Evolutionary conservation across 2,797 vertebrate species (phyloP).

Genomic region (Hypotaenidia okinawae): DNA sequence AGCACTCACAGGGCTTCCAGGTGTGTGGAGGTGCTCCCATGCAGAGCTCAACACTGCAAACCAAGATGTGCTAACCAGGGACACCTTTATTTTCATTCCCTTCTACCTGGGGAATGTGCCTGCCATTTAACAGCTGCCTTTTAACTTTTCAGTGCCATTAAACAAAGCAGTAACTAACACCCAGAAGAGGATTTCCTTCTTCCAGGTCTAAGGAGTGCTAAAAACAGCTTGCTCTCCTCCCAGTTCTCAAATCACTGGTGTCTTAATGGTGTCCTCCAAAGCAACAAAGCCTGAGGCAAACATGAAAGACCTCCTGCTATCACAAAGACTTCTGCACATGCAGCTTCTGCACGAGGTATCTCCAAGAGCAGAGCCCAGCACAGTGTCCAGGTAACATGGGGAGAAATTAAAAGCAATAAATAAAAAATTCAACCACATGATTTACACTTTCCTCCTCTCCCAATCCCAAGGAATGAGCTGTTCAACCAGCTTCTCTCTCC

Average conservation of each 20-base stretch:
- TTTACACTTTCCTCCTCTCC: neutral
- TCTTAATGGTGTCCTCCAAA: neutral
- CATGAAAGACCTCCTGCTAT: neutral
- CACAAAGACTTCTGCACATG: neutral
- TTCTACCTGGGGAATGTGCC: neutral
- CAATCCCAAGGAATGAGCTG: neutral
- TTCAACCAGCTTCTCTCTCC: neutral
- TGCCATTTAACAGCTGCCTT: neutral
- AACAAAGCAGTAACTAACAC: neutral
- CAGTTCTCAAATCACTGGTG: neutral
- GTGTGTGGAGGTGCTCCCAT: neutral
- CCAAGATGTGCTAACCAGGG: neutral
- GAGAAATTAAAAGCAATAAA: neutral
- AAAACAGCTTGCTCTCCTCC: neutral
- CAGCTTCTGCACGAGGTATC: neutral
- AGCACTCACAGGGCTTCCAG: neutral
- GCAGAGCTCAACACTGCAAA: neutral
- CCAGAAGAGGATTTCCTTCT: neutral
- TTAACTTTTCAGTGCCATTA: neutral
- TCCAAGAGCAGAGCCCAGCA: neutral
- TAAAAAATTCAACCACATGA: neutral
- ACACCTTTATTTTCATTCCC: neutral
- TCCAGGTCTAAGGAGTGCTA: neutral
- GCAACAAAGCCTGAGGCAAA: neutral
- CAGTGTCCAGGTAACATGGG: neutral